These are phyloP conservation scores for Rhynchotus rufescens DNA, from an alignment of 2,797 vertebrate species.

Conservation along the genomic window DNA sequence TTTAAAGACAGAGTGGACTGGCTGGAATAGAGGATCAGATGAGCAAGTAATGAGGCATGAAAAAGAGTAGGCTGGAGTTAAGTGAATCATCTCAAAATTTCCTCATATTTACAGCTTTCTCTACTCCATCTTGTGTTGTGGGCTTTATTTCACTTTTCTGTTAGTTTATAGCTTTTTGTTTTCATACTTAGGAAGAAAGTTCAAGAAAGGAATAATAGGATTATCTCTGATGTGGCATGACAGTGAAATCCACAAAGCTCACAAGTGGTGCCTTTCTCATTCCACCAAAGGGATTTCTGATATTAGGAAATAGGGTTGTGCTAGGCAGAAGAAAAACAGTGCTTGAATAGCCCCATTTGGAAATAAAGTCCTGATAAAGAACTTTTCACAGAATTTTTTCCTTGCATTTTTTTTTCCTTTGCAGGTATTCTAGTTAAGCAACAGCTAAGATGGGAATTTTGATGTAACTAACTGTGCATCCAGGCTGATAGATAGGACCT, in stretches of 20 bases:
- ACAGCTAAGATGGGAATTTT: neutral
- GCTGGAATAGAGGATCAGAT: neutral
- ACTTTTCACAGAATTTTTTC: neutral
- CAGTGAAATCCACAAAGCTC: conserved; percentile 25
- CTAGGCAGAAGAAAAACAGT: neutral
- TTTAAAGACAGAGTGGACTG: neutral
- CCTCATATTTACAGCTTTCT: conserved; percentile 19
- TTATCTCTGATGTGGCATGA: conserved; percentile 47
- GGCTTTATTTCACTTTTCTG: conserved; percentile 11
- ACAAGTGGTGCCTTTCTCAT: neutral
- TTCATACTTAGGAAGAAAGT: neutral
- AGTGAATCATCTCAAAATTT: neutral
- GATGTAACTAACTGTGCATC: neutral
- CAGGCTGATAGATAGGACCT: neutral
- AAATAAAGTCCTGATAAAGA: conserved; percentile 11
- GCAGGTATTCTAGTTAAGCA: neutral
- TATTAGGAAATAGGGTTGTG: neutral
- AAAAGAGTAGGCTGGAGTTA: neutral
- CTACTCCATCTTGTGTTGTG: neutral
- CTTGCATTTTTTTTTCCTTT: neutral
- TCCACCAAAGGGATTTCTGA: conserved; percentile 36
- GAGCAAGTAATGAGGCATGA: neutral
- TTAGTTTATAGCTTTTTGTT: conserved; percentile 51
- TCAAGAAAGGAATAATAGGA: conserved; percentile 50
- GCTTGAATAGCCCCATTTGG: neutral